Conservation (phyloP, 2,888 invertebrate genomes). For the Philonicus albiceps region DNA sequence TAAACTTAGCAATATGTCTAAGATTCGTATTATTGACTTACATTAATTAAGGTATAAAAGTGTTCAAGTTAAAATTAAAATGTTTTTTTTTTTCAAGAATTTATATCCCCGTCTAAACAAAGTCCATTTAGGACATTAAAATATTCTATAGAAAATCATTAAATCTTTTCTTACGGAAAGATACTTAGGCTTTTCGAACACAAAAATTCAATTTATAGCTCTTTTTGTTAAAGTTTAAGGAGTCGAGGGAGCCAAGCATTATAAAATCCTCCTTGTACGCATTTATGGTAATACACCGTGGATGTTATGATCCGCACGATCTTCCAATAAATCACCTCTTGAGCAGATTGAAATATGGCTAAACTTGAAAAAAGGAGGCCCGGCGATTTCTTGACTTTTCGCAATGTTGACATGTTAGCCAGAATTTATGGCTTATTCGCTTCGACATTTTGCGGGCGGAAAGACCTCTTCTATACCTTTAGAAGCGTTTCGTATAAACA, state of each 20-base stretch:
- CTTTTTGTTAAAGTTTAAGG: not conserved
- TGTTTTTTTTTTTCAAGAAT: not conserved
- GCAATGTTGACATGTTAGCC: not conserved
- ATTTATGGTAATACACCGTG: not conserved
- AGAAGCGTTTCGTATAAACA: not conserved
- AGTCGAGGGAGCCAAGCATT: not conserved
- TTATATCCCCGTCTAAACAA: not conserved
- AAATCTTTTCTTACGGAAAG: not conserved
- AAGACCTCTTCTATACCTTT: not conserved
- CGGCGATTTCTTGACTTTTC: not conserved
- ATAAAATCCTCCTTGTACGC: not conserved
- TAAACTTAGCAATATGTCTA: not conserved
- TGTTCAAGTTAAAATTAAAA: not conserved
- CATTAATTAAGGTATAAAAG: not conserved
- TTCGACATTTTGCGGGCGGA: not conserved
- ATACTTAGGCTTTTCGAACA: not conserved
- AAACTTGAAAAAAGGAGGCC: slow-evolving; percentile 13
- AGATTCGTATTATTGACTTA: not conserved
- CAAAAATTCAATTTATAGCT: not conserved
- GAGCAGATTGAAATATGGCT: slow-evolving; percentile 21
- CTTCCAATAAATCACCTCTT: slow-evolving; percentile 5
- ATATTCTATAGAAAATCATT: not conserved
- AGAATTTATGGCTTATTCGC: slow-evolving; percentile 18
- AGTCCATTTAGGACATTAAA: not conserved
- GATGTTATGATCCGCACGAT: not conserved